Base-by-base conservation (phyloP, 2,888 invertebrate species). In the Tetramorium bicarinatum region DNA sequence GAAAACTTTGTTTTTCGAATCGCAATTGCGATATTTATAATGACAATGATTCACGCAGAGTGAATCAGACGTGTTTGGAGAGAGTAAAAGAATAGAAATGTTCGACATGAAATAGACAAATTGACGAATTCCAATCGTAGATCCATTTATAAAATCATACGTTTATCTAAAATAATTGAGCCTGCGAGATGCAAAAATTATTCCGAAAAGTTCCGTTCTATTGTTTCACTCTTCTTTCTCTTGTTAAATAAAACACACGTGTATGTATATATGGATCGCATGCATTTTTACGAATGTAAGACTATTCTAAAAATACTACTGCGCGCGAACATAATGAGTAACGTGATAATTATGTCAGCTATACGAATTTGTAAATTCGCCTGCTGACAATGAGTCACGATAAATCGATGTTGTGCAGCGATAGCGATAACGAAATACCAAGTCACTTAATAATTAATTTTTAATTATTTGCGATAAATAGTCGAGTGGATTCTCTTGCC, bases 381-480 rank as follows among this genome's bases (percentile, higher is more conserved):
- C 38, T 18, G 18, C 2, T 34, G 18, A 18, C 7, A 34, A 49
- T 69, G 49, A 69, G 15, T 69, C 34, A 52, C 1, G 44, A 29
- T n/a, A 13, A 44, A 59, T 0, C 44, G 7, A 2, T 59, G 29
- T 25, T n/a, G 25, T 11, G 8, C 15, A 34, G 74, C 29, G 29
- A 59, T 61, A 74, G 25, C 56, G 25, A 61, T 69, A 49, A 7
- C 11, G 34, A 18, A 74, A 61, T 44, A 47, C 25, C 11, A n/a
- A 56, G 44, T 61, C 61, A 47, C 21, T 34, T 7, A 41, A 9
- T 8, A 18, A 61, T 41, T 25, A 11, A 29, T n/a, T 56, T 72
- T 2, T 4, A 54, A 25, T 72, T 18, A 6, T 41, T 25, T 7
- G 21, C n/a, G 15, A 44, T 56, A 4, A 72, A n/a, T 34, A 34